These are phyloP conservation scores for Tachypleus tridentatus DNA, from an alignment of 1,140 invertebrate genomes.

Conservation along the genomic window DNA sequence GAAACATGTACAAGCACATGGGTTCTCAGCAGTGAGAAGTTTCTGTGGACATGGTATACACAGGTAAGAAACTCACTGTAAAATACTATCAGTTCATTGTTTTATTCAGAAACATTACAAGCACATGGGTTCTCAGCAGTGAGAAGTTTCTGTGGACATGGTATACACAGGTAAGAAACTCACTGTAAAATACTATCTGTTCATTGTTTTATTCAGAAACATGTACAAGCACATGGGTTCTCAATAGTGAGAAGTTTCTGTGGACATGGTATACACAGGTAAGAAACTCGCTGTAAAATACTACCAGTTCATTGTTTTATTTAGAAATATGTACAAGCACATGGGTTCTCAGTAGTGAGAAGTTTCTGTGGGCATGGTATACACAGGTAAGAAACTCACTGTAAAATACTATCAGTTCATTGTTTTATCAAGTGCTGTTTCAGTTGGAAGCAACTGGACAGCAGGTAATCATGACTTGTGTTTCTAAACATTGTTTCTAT, in stretches of 20 bases:
- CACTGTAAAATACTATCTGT: conserved; percentile 6
- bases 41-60: conserved; percentile 99
- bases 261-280: conserved; percentile 93
- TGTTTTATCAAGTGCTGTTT: too few species aligned
- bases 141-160: conserved; percentile 94
- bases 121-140: conserved; percentile 91
- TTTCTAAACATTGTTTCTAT: too few species aligned
- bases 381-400: conserved; percentile 46
- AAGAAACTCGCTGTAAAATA: conserved; percentile 6
- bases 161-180: conserved; percentile 62
- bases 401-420: conserved; percentile 8
- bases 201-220: conserved; percentile 85
- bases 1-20: conserved; percentile 88
- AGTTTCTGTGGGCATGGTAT: conserved; percentile 99
- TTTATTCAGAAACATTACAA: conserved; percentile 96
- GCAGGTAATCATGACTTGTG: too few species aligned
- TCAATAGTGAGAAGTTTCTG: conserved; percentile 96
- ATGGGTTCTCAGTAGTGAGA: conserved; percentile 90
- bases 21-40: conserved; percentile 88
- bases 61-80: conserved; percentile 34
- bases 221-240: conserved; percentile 85
- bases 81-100: conserved; percentile 9
- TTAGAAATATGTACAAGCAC: conserved; percentile 88
- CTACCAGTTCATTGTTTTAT: conserved; percentile 46
- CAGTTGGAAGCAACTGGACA: too few species aligned